phyloP scores from a whole-genome alignment of 2,797 vertebrate species.

The Bradypodion ventrale region DNA sequence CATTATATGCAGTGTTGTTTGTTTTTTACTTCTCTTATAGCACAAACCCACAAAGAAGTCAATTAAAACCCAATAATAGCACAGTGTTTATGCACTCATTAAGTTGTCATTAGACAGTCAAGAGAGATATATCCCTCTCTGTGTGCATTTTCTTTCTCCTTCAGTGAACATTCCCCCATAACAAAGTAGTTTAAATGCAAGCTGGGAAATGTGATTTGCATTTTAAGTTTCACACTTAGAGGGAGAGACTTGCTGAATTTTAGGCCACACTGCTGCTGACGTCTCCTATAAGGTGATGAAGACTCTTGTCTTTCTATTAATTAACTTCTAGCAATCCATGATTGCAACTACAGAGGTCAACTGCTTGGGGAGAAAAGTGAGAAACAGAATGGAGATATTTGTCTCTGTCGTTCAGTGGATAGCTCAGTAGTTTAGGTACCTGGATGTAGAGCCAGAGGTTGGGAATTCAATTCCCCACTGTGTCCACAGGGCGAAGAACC shows the following conservation, averaged over 20 bases:
- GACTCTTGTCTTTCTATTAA: not conserved
- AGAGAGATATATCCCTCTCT: conserved; percentile 53
- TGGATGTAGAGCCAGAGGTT: too few relatives aligned
- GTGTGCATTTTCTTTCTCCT: not conserved
- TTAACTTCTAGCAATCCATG: not conserved
- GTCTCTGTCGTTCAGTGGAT: too few relatives aligned
- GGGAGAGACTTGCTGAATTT: not conserved
- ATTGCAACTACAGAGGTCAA: not conserved
- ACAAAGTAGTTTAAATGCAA: not conserved
- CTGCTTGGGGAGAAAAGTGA: not conserved
- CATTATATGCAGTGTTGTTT: conserved; percentile 37
- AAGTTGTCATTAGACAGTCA: conserved; percentile 64
- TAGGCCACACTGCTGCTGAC: not conserved
- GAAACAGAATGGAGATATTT: not conserved
- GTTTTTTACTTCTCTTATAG: conserved; percentile 47
- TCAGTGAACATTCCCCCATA: not conserved
- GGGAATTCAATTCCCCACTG: too few relatives aligned
- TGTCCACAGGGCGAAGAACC: too few relatives aligned
- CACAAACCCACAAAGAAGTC: conserved; percentile 48
- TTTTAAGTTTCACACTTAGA: not conserved
- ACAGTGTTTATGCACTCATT: conserved; percentile 61
- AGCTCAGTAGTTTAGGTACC: too few relatives aligned
- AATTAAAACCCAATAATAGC: conserved; percentile 68
- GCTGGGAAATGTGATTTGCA: rapidly evolving
- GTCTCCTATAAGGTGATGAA: not conserved